Base-by-base conservation (phyloP, 2,888 invertebrate genomes). In the Clusia tigrina region DNA sequence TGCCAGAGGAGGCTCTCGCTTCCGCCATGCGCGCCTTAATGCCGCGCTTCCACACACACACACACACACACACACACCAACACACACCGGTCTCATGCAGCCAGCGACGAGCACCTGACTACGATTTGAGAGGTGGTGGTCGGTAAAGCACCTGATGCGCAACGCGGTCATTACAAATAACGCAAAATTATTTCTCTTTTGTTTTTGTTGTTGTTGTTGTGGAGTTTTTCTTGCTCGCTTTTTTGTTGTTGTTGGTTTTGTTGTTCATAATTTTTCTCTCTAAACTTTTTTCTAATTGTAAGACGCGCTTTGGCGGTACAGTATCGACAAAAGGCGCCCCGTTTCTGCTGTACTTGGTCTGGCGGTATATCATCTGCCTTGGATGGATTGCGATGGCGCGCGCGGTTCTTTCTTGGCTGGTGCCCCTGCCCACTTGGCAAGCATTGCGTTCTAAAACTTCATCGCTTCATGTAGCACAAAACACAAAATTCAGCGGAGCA, bases 401-500 rank as follows among this genome's bases (percentile, higher is more conserved):
- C 48, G 48, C 15, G 20, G 15, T 48, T 48, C n/a, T n/a, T 42
- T 42, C 23, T 24, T n/a, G n/a, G 51, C 51, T 18, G 26, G 3
- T 12, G 32, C 51, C 10, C 2, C 32, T 22, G 22, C 20, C 52
- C 22, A 23, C n/a, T n/a, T 23, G 25, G n/a, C n/a, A n/a, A 17
- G 22, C 15, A 22, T 32, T 51, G 25, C 51, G 17, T 58, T 48
- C 51, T 32, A 51, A 25, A 60, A 54, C 42, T 54, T 42, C 67
- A 69, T 67, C 69, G 70, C 67, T 70, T 71, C 69, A 70, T 71
- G 71, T 67, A 71, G 42, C 37, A 70, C 69, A 62, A 65, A 66
- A 63, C 64, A 66, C 58, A 63, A 74, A 73, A 77, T 67, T 70
- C 81, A 81, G 59, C 81, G 76, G 79, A 81, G 81, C 81, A 77